A percentile compares a stretch with the other conserved stretches of the same genome.
Conservation (phyloP, 92 coral and sea anemone genomes). For the Palythoa caribaeorum region DNA sequence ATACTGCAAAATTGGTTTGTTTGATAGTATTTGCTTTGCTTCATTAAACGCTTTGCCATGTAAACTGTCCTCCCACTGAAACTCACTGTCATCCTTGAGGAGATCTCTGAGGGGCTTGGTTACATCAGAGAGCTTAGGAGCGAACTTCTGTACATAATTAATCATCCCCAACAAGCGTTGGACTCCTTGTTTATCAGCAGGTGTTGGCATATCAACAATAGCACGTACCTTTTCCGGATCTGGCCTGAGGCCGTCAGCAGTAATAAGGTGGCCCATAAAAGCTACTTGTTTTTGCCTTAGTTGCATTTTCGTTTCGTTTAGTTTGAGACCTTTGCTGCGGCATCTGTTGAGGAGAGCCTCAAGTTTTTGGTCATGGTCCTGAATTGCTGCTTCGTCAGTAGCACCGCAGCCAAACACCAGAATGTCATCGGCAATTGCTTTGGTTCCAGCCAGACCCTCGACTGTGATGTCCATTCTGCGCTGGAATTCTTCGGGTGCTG, state of each 20-base stretch:
- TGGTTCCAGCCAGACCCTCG: constrained; percentile 45
- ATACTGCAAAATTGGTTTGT: constrained; percentile 60
- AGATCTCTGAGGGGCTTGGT: constrained; percentile 63
- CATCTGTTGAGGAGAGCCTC: constrained; percentile 58
- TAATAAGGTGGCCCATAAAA: constrained; percentile 32
- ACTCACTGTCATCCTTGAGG: constrained; percentile 61
- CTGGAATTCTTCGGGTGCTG: not conserved
- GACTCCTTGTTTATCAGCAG: constrained; percentile 62
- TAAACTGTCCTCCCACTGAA: constrained; percentile 60
- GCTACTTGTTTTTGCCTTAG: constrained; percentile 22
- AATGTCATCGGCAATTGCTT: constrained; percentile 54
- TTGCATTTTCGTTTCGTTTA: constrained; percentile 4
- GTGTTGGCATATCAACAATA: constrained; percentile 61
- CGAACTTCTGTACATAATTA: constrained; percentile 68
- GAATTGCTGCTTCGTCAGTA: constrained; percentile 43
- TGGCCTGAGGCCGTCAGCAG: constrained; percentile 33
- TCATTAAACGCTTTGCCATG: constrained; percentile 56
- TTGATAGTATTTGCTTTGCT: constrained; percentile 51
- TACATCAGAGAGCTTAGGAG: constrained; percentile 57
- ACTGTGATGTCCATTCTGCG: constrained; percentile 41
- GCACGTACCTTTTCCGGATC: constrained; percentile 59
- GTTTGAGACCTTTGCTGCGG: constrained; percentile 38
- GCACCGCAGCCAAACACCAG: constrained; percentile 32
- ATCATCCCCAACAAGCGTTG: constrained; percentile 65
- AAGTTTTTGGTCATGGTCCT: constrained; percentile 56